Conservation (phyloP, 2,888 invertebrate species). For the Drosophila histrio region DNA sequence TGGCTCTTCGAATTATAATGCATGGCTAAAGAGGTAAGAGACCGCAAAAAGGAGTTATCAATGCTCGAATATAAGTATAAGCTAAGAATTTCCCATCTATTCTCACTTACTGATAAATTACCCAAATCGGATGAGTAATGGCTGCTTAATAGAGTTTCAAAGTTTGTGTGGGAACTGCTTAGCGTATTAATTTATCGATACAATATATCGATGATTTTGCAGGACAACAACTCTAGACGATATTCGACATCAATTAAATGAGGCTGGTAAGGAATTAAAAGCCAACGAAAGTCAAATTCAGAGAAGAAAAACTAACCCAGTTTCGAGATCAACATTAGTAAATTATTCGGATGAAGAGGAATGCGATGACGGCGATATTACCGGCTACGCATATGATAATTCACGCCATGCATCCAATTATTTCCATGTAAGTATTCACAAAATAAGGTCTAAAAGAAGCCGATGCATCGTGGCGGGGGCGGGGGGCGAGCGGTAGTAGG, state of each 20-base stretch:
- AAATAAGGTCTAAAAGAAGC: neutral
- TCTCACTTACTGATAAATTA: too few species aligned
- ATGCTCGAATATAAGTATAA: too few species aligned
- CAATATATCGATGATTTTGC: conserved; percentile 34
- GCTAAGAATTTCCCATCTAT: too few species aligned
- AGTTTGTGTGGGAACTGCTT: too few species aligned
- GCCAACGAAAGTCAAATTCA: neutral
- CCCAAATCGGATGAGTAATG: too few species aligned
- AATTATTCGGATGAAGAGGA: conserved; percentile 83
- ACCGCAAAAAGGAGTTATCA: neutral
- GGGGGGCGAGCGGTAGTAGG: too few species aligned
- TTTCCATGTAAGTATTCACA: conserved; percentile 20
- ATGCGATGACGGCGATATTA: conserved; percentile 87
- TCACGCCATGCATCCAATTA: conserved; percentile 16
- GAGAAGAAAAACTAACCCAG: conserved; percentile 5
- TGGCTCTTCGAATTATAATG: conserved; percentile 39
- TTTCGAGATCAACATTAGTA: neutral
- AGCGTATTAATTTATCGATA: neutral
- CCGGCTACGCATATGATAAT: conserved; percentile 83
- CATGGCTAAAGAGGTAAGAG: conserved; percentile 32
- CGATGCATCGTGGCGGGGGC: too few species aligned
- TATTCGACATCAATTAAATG: conserved; percentile 87
- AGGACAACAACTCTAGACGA: conserved; percentile 90
- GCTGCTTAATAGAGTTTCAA: too few species aligned
- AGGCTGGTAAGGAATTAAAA: neutral